Base-by-base conservation (phyloP, 1,140 invertebrate species). In the Riptortus pedestris region DNA sequence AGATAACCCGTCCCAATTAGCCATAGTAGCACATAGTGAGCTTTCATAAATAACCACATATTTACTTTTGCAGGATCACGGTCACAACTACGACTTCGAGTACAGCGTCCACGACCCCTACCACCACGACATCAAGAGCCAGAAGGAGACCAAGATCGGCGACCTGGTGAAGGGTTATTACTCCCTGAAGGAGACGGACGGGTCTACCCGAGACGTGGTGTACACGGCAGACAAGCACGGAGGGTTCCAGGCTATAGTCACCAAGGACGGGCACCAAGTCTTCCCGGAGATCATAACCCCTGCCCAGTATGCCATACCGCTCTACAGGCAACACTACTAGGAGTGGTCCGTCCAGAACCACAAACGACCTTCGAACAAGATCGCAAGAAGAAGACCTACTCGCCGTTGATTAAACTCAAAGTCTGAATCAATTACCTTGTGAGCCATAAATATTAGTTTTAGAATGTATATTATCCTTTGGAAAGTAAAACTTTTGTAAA, bases 41-140 rank as follows among this genome's bases (percentile, higher is more conserved):
- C n/a, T n/a, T n/a, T n/a, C n/a, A n/a, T n/a, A n/a, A n/a, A n/a
- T n/a, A n/a, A n/a, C n/a, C n/a, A 57, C 14, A 24, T 5, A 1
- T 59, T 59, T 33, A n/a, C 16, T 33, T 26, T 22, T 59, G 16
- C 9, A 67, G 66, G 71, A 63, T 14, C 67, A 60, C 14, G 58
- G 70, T 43, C 72, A 73, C 20, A 73, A 75, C 12, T 81, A 82
- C 68, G 71, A 74, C 45, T 81, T 75, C 70, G 77, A 78, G 63
- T 81, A 82, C 70, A 75, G 74, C n/a, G 79, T 81, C 2, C 74
- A 77, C 66, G 79, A 80, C 64, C 75, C 75, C 3, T 69, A 75
- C 31, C 79, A 77, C 1, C 76, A 76, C 43, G 79, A 81, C 71
- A 72, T 75, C 47, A 79, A 79, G 64, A 70, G 67, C 24, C 75